A percentile compares a stretch with the other conserved stretches of the same genome.
Conservation (phyloP, 2,113 vertebrate genomes). For the Papio anubis region DNA sequence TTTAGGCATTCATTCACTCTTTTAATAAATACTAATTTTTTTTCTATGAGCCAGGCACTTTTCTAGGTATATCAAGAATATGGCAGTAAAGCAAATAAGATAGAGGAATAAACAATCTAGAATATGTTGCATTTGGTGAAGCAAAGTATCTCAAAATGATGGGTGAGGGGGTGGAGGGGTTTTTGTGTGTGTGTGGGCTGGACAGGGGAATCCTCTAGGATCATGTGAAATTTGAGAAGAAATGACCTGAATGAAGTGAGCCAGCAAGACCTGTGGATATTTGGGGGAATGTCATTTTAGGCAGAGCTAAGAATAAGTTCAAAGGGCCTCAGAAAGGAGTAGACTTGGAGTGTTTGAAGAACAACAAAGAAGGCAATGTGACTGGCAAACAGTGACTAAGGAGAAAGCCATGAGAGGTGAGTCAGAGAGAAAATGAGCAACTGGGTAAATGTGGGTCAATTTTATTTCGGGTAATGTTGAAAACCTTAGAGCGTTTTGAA, state of each 20-base stretch:
- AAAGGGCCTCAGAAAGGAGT: background rate
- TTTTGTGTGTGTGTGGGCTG: background rate
- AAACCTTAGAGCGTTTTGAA: background rate
- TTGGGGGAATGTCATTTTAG: background rate
- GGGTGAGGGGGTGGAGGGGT: fast-evolving
- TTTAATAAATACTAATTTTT: background rate
- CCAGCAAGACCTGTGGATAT: background rate
- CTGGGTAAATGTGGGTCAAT: background rate
- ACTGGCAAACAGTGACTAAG: background rate
- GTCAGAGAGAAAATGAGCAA: background rate
- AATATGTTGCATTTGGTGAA: background rate
- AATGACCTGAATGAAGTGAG: background rate
- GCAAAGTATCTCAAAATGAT: background rate
- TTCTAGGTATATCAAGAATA: background rate
- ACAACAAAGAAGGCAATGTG: background rate
- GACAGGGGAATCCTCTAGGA: background rate
- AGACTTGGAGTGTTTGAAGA: background rate
- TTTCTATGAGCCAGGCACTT: background rate
- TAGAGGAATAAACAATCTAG: background rate
- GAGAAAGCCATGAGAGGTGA: background rate
- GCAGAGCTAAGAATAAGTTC: background rate
- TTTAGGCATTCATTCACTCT: background rate
- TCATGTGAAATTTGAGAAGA: background rate
- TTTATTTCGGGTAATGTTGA: background rate
- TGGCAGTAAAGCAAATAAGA: background rate